Evolutionary conservation across 1,140 invertebrate genomes (phyloP).

Genomic region (Venturia canescens): DNA sequence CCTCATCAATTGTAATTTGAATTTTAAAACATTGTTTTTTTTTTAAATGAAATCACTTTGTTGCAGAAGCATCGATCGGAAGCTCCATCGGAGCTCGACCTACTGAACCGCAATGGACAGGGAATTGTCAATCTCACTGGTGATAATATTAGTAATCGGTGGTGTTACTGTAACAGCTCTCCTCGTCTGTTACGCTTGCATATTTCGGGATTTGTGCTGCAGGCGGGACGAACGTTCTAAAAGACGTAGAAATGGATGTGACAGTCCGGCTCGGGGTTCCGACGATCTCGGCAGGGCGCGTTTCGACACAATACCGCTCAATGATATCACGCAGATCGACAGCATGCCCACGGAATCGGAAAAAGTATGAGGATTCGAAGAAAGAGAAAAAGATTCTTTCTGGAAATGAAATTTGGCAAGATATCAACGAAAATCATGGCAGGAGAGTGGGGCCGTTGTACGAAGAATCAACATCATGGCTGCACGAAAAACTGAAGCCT

Average conservation of each 20-base stretch:
- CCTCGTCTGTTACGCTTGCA: conserved; percentile 65
- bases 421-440: not conserved
- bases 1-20: too few species aligned
- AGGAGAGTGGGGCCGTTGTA: not conserved
- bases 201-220: conserved; percentile 67
- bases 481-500: not conserved
- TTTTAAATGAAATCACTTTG: not conserved
- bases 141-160: conserved; percentile 63
- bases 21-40: too few species aligned
- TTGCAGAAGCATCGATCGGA: too few species aligned
- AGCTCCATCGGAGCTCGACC: not conserved
- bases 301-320: conserved; percentile 60
- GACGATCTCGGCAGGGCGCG: conserved; percentile 51
- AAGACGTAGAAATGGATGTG: conserved; percentile 49
- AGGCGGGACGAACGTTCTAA: conserved; percentile 56
- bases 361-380: conserved; percentile 58
- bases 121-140: conserved; percentile 62
- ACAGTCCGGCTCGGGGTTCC: conserved; percentile 48
- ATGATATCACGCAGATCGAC: conserved; percentile 66
- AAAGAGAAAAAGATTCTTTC: not conserved
- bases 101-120: conserved; percentile 58
- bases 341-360: conserved; percentile 70
- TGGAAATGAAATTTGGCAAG: not conserved
- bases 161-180: conserved; percentile 63
- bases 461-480: not conserved